These are phyloP conservation scores for Omphaloscelis lunosa DNA, from an alignment of 2,888 invertebrate species.

Conservation along the genomic window DNA sequence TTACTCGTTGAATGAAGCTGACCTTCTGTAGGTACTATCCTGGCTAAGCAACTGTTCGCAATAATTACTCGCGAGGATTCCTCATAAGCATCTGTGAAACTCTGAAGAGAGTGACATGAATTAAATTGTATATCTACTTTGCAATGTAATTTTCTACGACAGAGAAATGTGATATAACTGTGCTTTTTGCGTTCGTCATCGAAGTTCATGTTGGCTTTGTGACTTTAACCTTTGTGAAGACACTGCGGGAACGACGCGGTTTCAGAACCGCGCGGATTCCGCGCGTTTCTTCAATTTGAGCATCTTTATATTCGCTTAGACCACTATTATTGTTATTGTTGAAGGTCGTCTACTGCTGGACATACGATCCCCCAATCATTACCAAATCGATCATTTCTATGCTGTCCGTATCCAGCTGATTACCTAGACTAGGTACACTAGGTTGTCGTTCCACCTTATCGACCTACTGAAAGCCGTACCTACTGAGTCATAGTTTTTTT, in stretches of 20 bases:
- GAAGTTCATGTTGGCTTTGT: neutral
- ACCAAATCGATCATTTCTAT: neutral
- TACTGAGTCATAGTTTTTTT: too few relatives aligned
- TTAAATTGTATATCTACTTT: slow-evolving; percentile 30
- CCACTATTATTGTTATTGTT: too few relatives aligned
- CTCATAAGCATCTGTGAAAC: slow-evolving; percentile 31
- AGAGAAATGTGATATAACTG: slow-evolving; percentile 11
- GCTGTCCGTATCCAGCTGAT: neutral
- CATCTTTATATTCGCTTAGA: neutral
- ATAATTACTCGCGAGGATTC: slow-evolving; percentile 42
- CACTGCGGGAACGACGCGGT: too few relatives aligned
- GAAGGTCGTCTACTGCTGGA: neutral
- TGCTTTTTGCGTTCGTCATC: neutral
- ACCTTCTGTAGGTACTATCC: slow-evolving; percentile 10
- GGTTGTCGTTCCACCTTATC: neutral
- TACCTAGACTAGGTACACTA: too few relatives aligned
- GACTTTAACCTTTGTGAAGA: neutral
- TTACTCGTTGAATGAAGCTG: neutral
- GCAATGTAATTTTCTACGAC: slow-evolving; percentile 24
- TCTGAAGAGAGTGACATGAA: neutral
- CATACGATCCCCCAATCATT: neutral
- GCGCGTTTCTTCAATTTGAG: neutral
- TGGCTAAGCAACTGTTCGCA: slow-evolving; percentile 18
- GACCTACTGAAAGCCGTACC: neutral
- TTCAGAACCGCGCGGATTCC: neutral